Base-by-base conservation (phyloP, 2,113 vertebrate species). In the Coryphaenoides rupestris region DNA sequence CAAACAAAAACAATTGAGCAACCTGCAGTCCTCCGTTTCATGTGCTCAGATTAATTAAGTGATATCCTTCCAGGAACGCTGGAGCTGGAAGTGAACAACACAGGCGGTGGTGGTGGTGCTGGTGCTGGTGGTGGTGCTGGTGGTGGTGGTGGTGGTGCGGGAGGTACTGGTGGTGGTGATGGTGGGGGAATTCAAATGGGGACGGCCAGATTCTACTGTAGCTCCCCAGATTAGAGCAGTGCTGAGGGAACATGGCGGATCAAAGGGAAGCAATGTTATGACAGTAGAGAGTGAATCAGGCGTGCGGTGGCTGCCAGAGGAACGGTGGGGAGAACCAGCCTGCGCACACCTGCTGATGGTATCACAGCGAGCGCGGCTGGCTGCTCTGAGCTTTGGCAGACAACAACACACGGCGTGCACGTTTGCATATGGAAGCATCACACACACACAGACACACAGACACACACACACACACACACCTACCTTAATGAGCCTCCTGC, bases 311-410 rank as follows among this genome's bases (percentile, higher is more conserved):
- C 74, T 55, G 66, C 54, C 61, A 63, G 47, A 68, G 66, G 60
- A 64, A 65, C 19, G 54, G 55, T 72, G 64, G 16, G 5, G 19
- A 57, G 45, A 72, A 69, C n/a, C 67, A 73, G 73, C 77, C 71
- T 77, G 76, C 1, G 12, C 73, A 73, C 80, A 80, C 76, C 82
- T 81, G 80, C 82, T 49, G 71, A 67, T 60, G 61, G 73, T 67
- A 65, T 83, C 55, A 49, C 58, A 74, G 72, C 72, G 67, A 72
- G 75, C 73, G 69, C 57, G 56, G 52, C 23, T 16, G 45, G 50
- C 66, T 67, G 63, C 61, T 58, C 60, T 69, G 56, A 52, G 49
- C 53, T 60, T 70, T 58, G 65, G 63, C 59, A 76, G 17, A 58
- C 2, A 1, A 63, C 58, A 68, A n/a, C 55, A 5, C n/a, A n/a